Evolutionary conservation across 1,140 invertebrate species (phyloP), one percentile per base, ranked within the genome.

Genomic region (Propsilocerus akamusi): DNA sequence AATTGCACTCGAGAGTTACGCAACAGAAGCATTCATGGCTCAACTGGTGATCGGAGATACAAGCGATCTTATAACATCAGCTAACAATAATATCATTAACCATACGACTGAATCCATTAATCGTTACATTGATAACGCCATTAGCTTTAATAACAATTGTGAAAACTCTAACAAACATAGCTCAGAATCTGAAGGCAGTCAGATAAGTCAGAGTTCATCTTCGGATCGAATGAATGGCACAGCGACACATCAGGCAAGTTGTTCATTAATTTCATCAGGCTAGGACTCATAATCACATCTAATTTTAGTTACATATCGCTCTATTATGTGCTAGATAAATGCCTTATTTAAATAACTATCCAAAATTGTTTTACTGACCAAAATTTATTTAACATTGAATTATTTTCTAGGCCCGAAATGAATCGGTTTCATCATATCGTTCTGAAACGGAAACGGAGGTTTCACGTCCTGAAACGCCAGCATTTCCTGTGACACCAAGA

Each of bases 401-500:
- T 24, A 23, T 49, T 34, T 53, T 58, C 22, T 59, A 80, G 75
- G 71, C 72, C 52, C 74, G 78, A 51, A 78, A 80, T 62, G 76
- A 78, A 56, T 74, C 73, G 23, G 63, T 71, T 46, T 72, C 72
- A 53, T 73, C 77, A 49, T 78, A 74, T 75, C 68, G 72, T 50
- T 72, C 72, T 46, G 61, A 68, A 17, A 76, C 73, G 58, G 77
- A 76, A 52, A 65, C 66, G 22, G 73, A 72, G 55, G 60, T 63
- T 24, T 59, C 64, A 65, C 74, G 88, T 50, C 85, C 86, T 20
- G 81, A 86, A 62, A 93, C 89, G 3, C 89, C 89, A 17, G 83
- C 83, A 34, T 94, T 93, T 69, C 89, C 89, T 26, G 85, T 89
- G 20, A 81, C 84, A 56, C 86, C 88, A 24, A 76, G 86, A 54